These are phyloP conservation scores for Barnardius zonarius DNA, from an alignment of 2,113 vertebrate genomes.

Conservation along the genomic window DNA sequence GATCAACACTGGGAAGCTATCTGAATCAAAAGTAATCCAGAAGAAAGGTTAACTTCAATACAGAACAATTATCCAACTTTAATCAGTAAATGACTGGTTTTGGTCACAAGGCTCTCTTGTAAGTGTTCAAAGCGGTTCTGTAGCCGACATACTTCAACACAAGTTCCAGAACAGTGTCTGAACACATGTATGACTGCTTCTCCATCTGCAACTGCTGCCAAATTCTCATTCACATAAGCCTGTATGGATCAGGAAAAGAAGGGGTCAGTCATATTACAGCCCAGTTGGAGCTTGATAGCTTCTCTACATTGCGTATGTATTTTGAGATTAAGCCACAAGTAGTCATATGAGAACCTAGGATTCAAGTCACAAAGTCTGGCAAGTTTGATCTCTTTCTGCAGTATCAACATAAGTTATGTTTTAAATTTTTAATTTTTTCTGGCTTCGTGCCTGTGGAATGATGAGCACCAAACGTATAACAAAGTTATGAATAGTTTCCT, in stretches of 20 bases:
- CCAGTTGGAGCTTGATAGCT: not conserved
- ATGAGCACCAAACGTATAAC: not conserved
- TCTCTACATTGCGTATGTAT: not conserved
- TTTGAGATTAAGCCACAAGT: not conserved
- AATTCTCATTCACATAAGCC: not conserved
- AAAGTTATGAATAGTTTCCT: not conserved
- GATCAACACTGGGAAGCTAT: not conserved
- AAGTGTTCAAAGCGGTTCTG: not conserved
- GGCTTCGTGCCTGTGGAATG: not conserved
- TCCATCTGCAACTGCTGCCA: not conserved
- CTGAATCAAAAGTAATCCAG: not conserved
- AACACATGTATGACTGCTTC: accelerated
- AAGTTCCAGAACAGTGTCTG: not conserved
- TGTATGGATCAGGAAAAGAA: not conserved
- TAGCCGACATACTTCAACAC: not conserved
- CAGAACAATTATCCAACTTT: not conserved
- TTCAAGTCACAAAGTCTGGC: not conserved
- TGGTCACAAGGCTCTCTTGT: not conserved
- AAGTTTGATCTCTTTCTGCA: not conserved
- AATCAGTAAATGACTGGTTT: not conserved
- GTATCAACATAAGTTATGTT: not conserved
- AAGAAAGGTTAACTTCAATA: not conserved
- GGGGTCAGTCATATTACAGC: not conserved
- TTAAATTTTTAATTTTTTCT: not conserved
- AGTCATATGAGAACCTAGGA: not conserved